Evolutionary conservation across 2,888 invertebrate species (phyloP).

Genomic region (Hypena proboscidalis): DNA sequence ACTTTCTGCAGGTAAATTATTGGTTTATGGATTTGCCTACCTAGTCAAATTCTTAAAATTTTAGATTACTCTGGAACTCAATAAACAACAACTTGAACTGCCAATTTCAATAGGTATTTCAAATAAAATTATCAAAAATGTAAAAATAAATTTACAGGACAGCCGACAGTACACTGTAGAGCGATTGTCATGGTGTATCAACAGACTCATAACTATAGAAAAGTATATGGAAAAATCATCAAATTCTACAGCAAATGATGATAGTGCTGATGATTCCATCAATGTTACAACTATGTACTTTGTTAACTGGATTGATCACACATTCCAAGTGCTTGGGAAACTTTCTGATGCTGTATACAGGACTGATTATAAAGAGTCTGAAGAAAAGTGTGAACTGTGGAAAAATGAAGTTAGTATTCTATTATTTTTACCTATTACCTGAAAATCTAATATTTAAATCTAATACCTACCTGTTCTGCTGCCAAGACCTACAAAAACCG

Average conservation of each 20-base stretch:
- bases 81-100: too few species aligned
- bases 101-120: too few species aligned
- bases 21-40: not conserved
- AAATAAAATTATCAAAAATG: too few species aligned
- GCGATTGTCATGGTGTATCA: conserved; percentile 72
- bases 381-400: conserved; percentile 55
- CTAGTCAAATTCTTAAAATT: too few species aligned
- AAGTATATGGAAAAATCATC: conserved; percentile 46
- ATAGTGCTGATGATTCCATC: conserved; percentile 53
- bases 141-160: conserved; percentile 53
- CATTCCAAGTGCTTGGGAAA: conserved; percentile 71
- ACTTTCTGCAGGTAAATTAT: conserved; percentile 56
- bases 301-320: conserved; percentile 81
- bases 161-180: conserved; percentile 68
- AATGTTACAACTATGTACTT: conserved; percentile 70
- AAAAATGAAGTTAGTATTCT: conserved; percentile 59
- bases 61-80: too few species aligned
- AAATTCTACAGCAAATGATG: conserved; percentile 20
- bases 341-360: conserved; percentile 62
- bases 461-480: too few species aligned
- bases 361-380: conserved; percentile 58
- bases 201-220: conserved; percentile 58
- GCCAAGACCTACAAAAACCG: too few species aligned
- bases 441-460: not conserved
- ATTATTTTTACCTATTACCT: not conserved